phyloP scores from a whole-genome alignment of 2,888 invertebrate species.

The Automeris io region DNA sequence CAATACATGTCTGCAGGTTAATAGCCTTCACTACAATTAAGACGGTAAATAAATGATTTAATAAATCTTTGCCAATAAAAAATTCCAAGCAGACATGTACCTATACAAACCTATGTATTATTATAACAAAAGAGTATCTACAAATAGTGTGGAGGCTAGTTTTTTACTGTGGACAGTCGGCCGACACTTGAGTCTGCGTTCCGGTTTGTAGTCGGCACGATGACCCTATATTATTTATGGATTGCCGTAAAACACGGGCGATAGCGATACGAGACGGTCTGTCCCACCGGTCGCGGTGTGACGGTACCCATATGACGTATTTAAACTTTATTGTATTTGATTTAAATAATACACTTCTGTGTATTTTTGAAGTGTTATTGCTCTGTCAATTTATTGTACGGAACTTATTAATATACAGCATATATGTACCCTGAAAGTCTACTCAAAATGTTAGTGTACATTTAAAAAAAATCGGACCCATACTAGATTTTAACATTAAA shows the following conservation, averaged over 20 bases:
- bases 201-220: slow-evolving; percentile 72
- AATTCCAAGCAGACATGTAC: slow-evolving; percentile 13
- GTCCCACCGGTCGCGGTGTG: neutral
- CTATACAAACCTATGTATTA: slow-evolving; percentile 20
- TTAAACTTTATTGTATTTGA: neutral
- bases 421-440: no score
- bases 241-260: slow-evolving; percentile 35
- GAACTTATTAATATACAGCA: no score
- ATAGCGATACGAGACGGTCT: slow-evolving; percentile 19
- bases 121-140: slow-evolving; percentile 33
- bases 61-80: slow-evolving; percentile 17
- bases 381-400: neutral
- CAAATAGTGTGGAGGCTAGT: slow-evolving; percentile 51
- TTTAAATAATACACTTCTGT: neutral
- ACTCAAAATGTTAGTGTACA: no score
- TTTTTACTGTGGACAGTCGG: slow-evolving; percentile 39
- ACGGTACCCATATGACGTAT: neutral
- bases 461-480: no score
- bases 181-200: slow-evolving; percentile 60
- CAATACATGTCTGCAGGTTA: neutral
- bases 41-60: slow-evolving; percentile 18
- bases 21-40: slow-evolving; percentile 10
- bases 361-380: neutral
- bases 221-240: slow-evolving; percentile 68
- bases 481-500: no score